Base-by-base conservation (phyloP, 2,888 invertebrate species). In the Lepidochitona cinerea region DNA sequence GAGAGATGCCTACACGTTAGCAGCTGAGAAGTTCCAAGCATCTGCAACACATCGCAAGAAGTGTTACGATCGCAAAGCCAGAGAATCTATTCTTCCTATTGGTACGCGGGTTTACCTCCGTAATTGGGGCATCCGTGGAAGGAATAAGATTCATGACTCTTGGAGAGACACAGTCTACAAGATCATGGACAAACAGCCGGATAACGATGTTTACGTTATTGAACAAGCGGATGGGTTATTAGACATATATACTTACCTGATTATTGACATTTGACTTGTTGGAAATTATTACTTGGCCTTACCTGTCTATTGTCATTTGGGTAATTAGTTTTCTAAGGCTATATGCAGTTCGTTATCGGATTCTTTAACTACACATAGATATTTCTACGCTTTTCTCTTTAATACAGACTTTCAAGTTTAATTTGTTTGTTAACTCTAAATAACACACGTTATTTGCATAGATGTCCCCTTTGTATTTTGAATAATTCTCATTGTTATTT, bases 81-180 rank as follows among this genome's bases (percentile, higher is more conserved):
- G 53, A 0, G 72, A 72, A 4, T 37, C 49, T 9, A 52, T 54
- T 14, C 29, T 72, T n/a, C n/a, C 37, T 18, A 4, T 49, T 5
- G 72, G 72, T 36, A 52, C 66, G 35, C 5, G 66, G 29, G 72
- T 72, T 18, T 72, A 68, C 37, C 54, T 49, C 23, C 29, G 67
- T n/a, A 53, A 49, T 23, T 49, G 67, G 32, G 35, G 37, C n/a
- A 33, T 68, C 23, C 67, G 41, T 18, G 68, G 72, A 1, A 29
- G 72, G 9, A 72, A 72, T 53, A 72, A 72, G 29, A 72, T 72
- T 9, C 72, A 72, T 52, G 72, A 67, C 37, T 6, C 49, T 5
- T 72, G 53, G 72, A n/a, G 35, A 0, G 33, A 53, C 3, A 33
- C 32, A 29, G 53, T 67, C 0, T 72, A 36, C 35, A 41, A 67